phyloP scores from a whole-genome alignment of 2,113 vertebrate species.

The Poeciliopsis occidentalis region DNA sequence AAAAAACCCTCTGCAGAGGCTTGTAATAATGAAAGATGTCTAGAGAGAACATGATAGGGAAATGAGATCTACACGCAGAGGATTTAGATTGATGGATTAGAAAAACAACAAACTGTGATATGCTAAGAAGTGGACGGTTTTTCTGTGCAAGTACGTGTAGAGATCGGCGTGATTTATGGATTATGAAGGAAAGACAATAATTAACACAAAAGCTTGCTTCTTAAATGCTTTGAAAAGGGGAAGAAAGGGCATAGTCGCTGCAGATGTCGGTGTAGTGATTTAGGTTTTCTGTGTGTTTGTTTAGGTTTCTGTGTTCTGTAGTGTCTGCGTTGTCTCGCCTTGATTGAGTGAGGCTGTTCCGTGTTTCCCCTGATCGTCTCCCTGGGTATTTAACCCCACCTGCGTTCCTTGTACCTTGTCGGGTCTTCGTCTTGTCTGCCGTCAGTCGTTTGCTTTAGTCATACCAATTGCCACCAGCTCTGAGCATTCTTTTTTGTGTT shows the following conservation, averaged over 20 bases:
- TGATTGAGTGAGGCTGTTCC: too few relatives aligned
- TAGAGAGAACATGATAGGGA: background rate
- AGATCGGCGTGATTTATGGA: background rate
- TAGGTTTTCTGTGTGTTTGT: too few relatives aligned
- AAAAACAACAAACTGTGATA: background rate
- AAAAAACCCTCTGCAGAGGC: background rate
- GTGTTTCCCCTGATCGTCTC: too few relatives aligned
- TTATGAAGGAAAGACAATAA: background rate
- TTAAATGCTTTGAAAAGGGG: background rate
- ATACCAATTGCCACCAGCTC: too few relatives aligned
- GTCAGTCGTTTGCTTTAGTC: too few relatives aligned
- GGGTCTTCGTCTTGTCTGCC: too few relatives aligned
- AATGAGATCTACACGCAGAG: background rate
- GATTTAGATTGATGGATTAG: background rate
- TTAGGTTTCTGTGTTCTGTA: too few relatives aligned
- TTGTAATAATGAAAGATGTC: background rate
- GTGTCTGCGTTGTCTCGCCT: too few relatives aligned
- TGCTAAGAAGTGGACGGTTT: background rate
- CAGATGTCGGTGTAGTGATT: background rate
- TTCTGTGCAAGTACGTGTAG: background rate
- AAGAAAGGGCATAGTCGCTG: background rate
- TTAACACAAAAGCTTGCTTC: background rate
- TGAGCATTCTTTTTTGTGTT: too few relatives aligned
- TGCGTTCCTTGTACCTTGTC: too few relatives aligned
- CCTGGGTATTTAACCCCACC: too few relatives aligned